Evolutionary conservation across 1,140 invertebrate species (phyloP).

Genomic region (Campodea augens): DNA sequence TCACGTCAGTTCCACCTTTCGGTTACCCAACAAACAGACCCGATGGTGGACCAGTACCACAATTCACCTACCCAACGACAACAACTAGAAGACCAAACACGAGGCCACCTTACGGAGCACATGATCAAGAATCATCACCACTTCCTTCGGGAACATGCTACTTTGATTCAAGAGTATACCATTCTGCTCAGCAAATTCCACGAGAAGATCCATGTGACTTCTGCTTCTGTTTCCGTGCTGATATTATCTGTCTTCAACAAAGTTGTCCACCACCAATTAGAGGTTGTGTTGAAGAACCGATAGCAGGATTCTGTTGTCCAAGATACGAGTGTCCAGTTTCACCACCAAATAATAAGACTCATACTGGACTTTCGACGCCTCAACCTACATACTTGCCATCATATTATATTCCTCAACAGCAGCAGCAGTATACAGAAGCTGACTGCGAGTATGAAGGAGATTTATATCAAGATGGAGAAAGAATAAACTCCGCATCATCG

Average conservation of each 20-base stretch:
- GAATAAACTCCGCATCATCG: slow-evolving; percentile 24
- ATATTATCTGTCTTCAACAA: slow-evolving; percentile 86
- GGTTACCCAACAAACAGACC: not conserved
- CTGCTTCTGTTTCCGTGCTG: slow-evolving; percentile 91
- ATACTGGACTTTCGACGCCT: not conserved
- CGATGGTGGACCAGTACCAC: not conserved
- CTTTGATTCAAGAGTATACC: slow-evolving; percentile 76
- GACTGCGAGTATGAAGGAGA: slow-evolving; percentile 26
- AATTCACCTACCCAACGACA: not conserved
- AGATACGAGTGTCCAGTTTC: slow-evolving; percentile 74
- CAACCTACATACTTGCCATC: not conserved
- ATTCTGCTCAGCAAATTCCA: slow-evolving; percentile 85
- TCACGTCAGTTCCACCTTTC: too few species aligned
- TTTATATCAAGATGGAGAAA: slow-evolving; percentile 23
- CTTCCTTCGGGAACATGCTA: slow-evolving; percentile 48
- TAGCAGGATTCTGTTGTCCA: slow-evolving; percentile 83
- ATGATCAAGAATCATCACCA: not conserved
- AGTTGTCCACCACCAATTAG: slow-evolving; percentile 83
- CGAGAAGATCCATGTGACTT: slow-evolving; percentile 86
- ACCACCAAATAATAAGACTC: not conserved
- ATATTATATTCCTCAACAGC: not conserved
- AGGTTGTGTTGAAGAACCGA: slow-evolving; percentile 74
- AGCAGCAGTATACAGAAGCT: slow-evolving; percentile 9
- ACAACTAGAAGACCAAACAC: not conserved
- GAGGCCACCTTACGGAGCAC: too few species aligned